Evolutionary conservation across 2,797 vertebrate species (phyloP), one percentile per base, ranked within the genome.

Genomic region (Danio albolineatus): DNA sequence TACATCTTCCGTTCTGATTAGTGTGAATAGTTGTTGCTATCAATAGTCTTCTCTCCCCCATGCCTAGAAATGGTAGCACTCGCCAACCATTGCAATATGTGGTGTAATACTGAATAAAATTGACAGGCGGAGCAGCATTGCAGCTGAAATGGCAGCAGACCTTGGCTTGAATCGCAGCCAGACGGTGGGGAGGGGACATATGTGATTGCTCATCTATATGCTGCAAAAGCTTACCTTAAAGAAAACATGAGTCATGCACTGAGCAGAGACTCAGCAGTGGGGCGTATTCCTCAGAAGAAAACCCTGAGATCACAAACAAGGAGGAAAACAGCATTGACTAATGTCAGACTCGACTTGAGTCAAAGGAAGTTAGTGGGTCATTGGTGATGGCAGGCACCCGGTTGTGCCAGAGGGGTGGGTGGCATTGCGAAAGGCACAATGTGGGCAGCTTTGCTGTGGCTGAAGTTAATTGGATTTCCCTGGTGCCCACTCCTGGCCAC

Each of bases 401-500:
- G 87, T 85, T 85, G 80, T 82, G 87, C 87, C 85, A 88, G 73
- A 61, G 46, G 49, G 89, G 79, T 86, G 89, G 89, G 90, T 79
- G 87, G 83, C 85, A 88, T 88, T 89, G 83, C 9, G 10, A 71
- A 73, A 51, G 51, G 48, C 75, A 64, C 70, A 73, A 77, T 81
- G 57, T 78, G 81, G 84, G 87, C 82, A 85, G 84, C 89, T 89
- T 88, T 88, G 89, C 86, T 87, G 82, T 81, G 85, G 82, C 87
- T 87, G 85, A 57, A 72, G 60, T 73, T 92, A 92, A 93, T 91
- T 93, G 91, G 92, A 92, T 91, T 92, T 90, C 86, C 89, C 86
- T 80, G 83, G 89, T 89, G 87, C 88, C 91, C 88, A 89, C 90
- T 93, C 82, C 73, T 87, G 89, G 90, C 89, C 89, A 85, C 92